Conservation (phyloP, 2,888 invertebrate species). For the Melanchra persicariae region DNA sequence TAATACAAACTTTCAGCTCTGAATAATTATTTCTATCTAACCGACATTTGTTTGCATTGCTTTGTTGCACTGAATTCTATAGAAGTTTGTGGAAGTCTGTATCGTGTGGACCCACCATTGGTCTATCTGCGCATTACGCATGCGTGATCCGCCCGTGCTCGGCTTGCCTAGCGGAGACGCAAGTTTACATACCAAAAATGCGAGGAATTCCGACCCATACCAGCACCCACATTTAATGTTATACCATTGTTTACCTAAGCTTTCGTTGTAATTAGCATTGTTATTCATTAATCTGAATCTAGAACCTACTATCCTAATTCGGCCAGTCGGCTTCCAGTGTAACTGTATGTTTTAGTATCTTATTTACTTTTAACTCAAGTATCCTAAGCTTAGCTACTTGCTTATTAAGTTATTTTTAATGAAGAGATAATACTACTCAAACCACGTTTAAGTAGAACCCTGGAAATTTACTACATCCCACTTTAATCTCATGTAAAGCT, state of each 20-base stretch:
- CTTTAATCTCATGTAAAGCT: background rate
- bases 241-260: conserved; percentile 18
- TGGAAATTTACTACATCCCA: background rate
- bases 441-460: background rate
- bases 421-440: background rate
- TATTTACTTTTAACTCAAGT: background rate
- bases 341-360: background rate
- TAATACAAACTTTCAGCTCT: too few relatives aligned
- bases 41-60: too few relatives aligned
- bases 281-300: background rate
- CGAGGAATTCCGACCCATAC: conserved; percentile 6
- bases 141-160: too few relatives aligned
- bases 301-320: too few relatives aligned
- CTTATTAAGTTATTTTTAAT: background rate
- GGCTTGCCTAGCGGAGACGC: background rate
- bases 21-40: too few relatives aligned
- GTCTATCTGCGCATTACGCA: too few relatives aligned
- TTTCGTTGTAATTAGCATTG: background rate
- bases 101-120: too few relatives aligned
- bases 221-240: conserved; percentile 31
- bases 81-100: too few relatives aligned
- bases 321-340: background rate
- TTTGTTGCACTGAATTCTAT: too few relatives aligned
- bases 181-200: background rate
- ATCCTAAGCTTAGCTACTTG: background rate